A percentile compares a stretch with the other conserved stretches of the same genome.
phyloP scores from a whole-genome alignment of 1,140 invertebrate genomes.

The Trypoxylus dichotomus region DNA sequence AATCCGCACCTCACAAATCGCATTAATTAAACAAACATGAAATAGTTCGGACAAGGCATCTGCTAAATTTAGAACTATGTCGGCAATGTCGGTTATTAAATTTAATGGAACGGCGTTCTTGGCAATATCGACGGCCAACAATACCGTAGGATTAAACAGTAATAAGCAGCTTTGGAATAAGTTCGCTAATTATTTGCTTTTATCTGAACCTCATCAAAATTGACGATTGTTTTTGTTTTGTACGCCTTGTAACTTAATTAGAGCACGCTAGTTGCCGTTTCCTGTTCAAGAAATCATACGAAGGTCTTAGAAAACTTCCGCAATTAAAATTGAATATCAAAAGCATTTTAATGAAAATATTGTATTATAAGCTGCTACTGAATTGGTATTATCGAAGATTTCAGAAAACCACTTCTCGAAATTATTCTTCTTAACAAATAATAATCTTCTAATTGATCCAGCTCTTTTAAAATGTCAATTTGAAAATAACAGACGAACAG shows the following conservation, averaged over 20 bases:
- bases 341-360: too few relatives aligned
- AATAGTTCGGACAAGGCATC: not conserved
- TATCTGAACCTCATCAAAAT: not conserved
- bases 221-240: not conserved
- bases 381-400: too few relatives aligned
- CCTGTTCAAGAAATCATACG: not conserved
- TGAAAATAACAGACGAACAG: too few relatives aligned
- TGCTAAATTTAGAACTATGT: not conserved
- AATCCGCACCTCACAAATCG: not conserved
- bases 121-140: not conserved
- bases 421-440: too few relatives aligned
- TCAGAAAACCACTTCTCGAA: too few relatives aligned
- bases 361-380: too few relatives aligned
- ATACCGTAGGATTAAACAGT: not conserved
- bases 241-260: not conserved
- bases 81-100: slow-evolving; percentile 4
- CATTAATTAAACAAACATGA: slow-evolving; percentile 16
- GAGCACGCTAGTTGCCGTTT: not conserved
- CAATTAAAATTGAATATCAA: too few relatives aligned
- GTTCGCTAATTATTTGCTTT: not conserved
- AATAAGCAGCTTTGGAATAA: not conserved
- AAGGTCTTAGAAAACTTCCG: not conserved
- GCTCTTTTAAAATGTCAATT: too few relatives aligned
- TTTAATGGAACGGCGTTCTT: not conserved
- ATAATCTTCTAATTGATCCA: too few relatives aligned